phyloP scores from a whole-genome alignment of 2,113 vertebrate species.

The Neolamprologus kungweensis region DNA sequence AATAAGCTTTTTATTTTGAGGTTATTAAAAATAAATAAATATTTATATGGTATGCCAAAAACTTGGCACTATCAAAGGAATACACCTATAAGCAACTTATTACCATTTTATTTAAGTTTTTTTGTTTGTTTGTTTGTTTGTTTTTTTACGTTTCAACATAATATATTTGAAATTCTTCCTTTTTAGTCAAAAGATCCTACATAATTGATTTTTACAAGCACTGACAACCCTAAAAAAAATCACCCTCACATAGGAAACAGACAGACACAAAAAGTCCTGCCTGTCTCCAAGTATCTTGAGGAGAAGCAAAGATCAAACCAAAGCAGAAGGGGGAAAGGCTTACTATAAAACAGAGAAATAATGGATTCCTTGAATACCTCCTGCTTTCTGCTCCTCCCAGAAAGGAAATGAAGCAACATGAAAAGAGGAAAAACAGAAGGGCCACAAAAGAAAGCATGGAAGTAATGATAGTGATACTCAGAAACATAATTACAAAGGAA shows the following conservation, averaged over 20 bases:
- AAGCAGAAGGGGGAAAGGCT: not conserved
- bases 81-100: not conserved
- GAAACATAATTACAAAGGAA: not conserved
- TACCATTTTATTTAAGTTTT: not conserved
- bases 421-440: not conserved
- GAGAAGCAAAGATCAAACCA: conserved; percentile 14
- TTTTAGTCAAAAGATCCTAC: not conserved
- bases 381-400: not conserved
- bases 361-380: not conserved
- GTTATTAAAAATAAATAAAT: not conserved
- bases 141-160: not conserved
- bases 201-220: not conserved
- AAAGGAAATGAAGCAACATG: not conserved
- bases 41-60: not conserved
- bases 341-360: not conserved
- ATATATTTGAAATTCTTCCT: not conserved
- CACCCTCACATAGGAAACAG: not conserved
- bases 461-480: not conserved
- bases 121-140: not conserved
- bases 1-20: not conserved
- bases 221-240: not conserved
- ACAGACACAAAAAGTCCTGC: not conserved
- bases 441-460: not conserved
- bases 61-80: not conserved
- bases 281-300: not conserved